A percentile compares a stretch with the other conserved stretches of the same genome.
phyloP scores from a whole-genome alignment of 2,797 vertebrate species.

The Varecia variegata region DNA sequence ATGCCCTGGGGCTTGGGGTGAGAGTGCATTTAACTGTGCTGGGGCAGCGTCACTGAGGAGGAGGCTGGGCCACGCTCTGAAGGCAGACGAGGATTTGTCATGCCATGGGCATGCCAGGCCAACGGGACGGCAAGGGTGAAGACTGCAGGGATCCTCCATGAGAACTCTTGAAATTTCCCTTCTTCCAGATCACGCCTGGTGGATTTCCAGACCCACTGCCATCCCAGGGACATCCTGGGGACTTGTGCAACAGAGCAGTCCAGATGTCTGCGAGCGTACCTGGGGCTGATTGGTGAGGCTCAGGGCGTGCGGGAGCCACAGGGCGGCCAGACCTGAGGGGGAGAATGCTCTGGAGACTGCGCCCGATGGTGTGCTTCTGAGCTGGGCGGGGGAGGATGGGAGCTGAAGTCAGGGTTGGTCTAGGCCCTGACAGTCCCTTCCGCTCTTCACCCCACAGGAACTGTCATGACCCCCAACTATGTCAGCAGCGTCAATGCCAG shows the following conservation, averaged over 20 bases:
- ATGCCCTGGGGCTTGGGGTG: neutral
- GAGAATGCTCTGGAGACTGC: neutral
- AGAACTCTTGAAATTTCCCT: conserved; percentile 31
- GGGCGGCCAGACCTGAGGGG: neutral
- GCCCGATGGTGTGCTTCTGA: neutral
- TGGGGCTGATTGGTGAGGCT: conserved; percentile 94
- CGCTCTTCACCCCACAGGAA: conserved; percentile 85
- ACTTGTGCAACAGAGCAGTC: conserved; percentile 84
- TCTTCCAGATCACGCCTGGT: conserved; percentile 92
- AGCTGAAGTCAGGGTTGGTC: neutral
- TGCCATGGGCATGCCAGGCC: neutral
- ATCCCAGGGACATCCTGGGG: conserved; percentile 78
- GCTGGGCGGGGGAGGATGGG: neutral
- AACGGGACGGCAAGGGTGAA: neutral
- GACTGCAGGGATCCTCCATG: neutral
- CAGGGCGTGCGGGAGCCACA: neutral
- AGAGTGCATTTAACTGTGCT: neutral
- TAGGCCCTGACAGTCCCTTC: neutral
- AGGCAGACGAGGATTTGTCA: neutral
- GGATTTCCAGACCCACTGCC: conserved; percentile 95
- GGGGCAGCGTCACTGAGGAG: neutral
- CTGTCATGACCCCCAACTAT: conserved; percentile 97
- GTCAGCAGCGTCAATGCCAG: conserved; percentile 91
- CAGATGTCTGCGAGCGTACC: conserved; percentile 94
- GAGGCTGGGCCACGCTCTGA: neutral